Evolutionary conservation across 2,797 vertebrate species (phyloP).

Genomic region (Petrocephalus schoutedeni): DNA sequence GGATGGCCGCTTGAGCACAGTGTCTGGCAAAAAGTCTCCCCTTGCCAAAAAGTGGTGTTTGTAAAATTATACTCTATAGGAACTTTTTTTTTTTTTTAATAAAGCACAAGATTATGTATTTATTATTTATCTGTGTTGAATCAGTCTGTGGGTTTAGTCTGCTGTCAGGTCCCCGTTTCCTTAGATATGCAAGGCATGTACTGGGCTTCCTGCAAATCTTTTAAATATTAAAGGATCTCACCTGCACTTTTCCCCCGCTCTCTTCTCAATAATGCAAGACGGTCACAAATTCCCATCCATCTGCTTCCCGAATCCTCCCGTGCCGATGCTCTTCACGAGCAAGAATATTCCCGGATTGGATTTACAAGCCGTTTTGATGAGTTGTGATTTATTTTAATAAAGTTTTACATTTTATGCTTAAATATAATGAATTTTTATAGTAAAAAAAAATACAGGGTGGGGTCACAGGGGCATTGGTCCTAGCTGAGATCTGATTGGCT

Average conservation of each 20-base stretch:
- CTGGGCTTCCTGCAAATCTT: slow-evolving; percentile 46
- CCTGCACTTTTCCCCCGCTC: slow-evolving; percentile 50
- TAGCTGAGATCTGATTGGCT: background rate
- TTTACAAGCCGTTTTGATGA: background rate
- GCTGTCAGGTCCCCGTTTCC: slow-evolving; percentile 40
- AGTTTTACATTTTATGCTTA: background rate
- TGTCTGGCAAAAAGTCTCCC: background rate
- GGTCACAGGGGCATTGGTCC: background rate
- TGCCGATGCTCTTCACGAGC: background rate
- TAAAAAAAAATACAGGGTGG: background rate
- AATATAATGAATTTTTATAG: background rate
- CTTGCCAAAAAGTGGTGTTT: background rate
- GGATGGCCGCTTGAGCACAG: background rate
- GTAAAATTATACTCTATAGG: background rate
- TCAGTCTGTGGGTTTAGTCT: slow-evolving; percentile 45
- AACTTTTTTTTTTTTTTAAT: background rate
- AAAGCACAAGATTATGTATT: background rate
- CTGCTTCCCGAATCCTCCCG: slow-evolving; percentile 12
- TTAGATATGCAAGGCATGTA: slow-evolving; percentile 58
- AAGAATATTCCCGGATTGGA: background rate
- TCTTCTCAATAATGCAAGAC: slow-evolving; percentile 52
- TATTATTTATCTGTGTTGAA: background rate
- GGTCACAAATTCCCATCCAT: slow-evolving; percentile 43
- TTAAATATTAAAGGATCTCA: slow-evolving; percentile 65
- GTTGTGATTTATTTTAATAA: background rate